Percentiles rank a stretch among this genome's conserved stretches.
Conservation (phyloP, 2,888 invertebrate species). For the Tipula helvola region DNA sequence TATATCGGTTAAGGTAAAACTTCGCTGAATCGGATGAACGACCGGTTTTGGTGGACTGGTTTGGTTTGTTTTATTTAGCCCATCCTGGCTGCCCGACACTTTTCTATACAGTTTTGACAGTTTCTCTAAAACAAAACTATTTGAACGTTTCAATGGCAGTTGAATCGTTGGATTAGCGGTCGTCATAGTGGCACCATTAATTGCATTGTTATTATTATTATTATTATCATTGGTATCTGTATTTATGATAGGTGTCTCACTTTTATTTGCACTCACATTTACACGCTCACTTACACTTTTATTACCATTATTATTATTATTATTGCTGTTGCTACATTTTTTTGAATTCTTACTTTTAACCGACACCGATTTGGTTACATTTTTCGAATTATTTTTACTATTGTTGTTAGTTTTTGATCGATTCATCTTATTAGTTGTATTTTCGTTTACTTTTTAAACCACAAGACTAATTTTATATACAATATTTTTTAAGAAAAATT, state of each 20-base stretch:
- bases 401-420: not conserved
- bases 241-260: not conserved
- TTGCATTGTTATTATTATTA: not conserved
- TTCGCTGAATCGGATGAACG: slow-evolving; percentile 27
- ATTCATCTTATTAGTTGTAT: not conserved
- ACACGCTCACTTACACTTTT: not conserved
- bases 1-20: slow-evolving; percentile 32
- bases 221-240: not conserved
- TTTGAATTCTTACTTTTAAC: not conserved
- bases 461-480: not conserved
- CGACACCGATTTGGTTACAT: not conserved
- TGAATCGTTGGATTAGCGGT: not conserved
- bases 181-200: not conserved
- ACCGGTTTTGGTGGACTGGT: slow-evolving; percentile 14
- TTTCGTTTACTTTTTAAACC: not conserved
- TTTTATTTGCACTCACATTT: not conserved
- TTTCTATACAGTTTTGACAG: slow-evolving; percentile 30
- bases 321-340: not conserved
- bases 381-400: not conserved
- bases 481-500: not conserved
- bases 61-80: slow-evolving; percentile 23
- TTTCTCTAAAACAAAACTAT: slow-evolving; percentile 31
- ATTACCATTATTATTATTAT: not conserved
- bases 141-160: slow-evolving; percentile 30
- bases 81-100: slow-evolving; percentile 33